A percentile compares a stretch with the other conserved stretches of the same genome.
phyloP scores from a whole-genome alignment of 1,140 invertebrate species.

The Goniozus legneri region DNA sequence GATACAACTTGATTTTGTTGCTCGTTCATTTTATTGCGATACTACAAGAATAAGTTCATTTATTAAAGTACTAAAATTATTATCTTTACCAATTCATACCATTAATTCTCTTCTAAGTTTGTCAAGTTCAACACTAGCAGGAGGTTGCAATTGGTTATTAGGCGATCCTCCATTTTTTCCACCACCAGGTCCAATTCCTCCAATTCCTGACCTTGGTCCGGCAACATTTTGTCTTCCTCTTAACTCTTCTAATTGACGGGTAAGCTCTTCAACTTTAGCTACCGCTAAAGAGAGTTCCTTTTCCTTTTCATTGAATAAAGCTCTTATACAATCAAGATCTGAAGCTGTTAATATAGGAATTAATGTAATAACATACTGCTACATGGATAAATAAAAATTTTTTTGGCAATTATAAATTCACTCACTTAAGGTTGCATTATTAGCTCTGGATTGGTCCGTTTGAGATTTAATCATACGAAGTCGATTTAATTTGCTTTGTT shows the following conservation, averaged over 20 bases:
- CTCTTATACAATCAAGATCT: slow-evolving; percentile 92
- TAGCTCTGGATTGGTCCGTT: slow-evolving; percentile 85
- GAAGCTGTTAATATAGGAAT: slow-evolving; percentile 78
- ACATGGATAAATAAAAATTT: slow-evolving; percentile 7
- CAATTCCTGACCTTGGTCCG: slow-evolving; percentile 27
- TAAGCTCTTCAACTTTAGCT: slow-evolving; percentile 92
- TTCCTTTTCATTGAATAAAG: slow-evolving; percentile 95
- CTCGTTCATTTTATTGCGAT: slow-evolving; percentile 92
- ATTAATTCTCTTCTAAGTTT: slow-evolving; percentile 85
- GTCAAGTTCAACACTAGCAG: slow-evolving; percentile 81
- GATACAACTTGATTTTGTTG: slow-evolving; percentile 86
- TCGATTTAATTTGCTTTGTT: slow-evolving; percentile 89
- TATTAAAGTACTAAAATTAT: no score
- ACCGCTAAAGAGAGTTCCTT: slow-evolving; percentile 93
- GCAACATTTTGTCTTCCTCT: slow-evolving; percentile 60
- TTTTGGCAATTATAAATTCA: slow-evolving; percentile 32
- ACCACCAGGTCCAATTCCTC: slow-evolving; percentile 41
- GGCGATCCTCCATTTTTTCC: slow-evolving; percentile 40
- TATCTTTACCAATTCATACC: slow-evolving; percentile 61
- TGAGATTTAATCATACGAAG: slow-evolving; percentile 85
- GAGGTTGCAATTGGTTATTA: slow-evolving; percentile 60
- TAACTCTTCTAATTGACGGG: slow-evolving; percentile 87
- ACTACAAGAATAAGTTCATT: slow-evolving; percentile 57
- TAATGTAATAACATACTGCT: no score
- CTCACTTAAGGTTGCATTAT: slow-evolving; percentile 90